phyloP scores from a whole-genome alignment of 2,797 vertebrate genomes.

The Mormyrus hasselquistii region DNA sequence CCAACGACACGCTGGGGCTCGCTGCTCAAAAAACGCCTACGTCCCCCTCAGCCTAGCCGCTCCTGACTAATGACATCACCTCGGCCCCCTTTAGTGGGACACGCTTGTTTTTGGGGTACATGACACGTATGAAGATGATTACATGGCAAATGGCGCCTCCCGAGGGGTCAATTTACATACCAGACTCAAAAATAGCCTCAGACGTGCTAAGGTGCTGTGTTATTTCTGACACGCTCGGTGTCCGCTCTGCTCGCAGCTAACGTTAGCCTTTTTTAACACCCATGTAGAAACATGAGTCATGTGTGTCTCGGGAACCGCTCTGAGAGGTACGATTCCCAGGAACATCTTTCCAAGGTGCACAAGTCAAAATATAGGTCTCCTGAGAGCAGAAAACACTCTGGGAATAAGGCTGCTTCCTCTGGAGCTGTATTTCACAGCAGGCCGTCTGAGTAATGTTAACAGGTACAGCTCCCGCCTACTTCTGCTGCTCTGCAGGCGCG shows the following conservation, averaged over 20 bases:
- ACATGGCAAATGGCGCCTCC: not conserved
- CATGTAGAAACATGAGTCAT: not conserved
- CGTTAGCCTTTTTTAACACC: not conserved
- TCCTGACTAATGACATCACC: not conserved
- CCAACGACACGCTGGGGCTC: slow-evolving; percentile 56
- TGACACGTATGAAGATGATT: not conserved
- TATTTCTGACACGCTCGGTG: not conserved
- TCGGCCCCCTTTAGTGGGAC: not conserved
- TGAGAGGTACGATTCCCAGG: not conserved
- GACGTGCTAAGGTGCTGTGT: not conserved
- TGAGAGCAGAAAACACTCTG: not conserved
- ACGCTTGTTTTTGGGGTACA: not conserved
- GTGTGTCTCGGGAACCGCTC: not conserved
- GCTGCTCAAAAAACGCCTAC: not conserved
- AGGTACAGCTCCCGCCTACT: not conserved
- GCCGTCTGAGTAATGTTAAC: not conserved
- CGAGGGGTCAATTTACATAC: not conserved
- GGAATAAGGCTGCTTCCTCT: not conserved
- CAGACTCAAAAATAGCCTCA: not conserved
- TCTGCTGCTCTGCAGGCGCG: not conserved
- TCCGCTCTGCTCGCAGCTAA: not conserved
- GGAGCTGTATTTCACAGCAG: not conserved
- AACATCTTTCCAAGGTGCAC: not conserved
- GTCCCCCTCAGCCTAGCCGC: not conserved
- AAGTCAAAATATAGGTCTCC: not conserved